These are phyloP conservation scores for Caenorhabditis inopinata DNA, from an alignment of 1,140 invertebrate genomes.

Conservation along the genomic window DNA sequence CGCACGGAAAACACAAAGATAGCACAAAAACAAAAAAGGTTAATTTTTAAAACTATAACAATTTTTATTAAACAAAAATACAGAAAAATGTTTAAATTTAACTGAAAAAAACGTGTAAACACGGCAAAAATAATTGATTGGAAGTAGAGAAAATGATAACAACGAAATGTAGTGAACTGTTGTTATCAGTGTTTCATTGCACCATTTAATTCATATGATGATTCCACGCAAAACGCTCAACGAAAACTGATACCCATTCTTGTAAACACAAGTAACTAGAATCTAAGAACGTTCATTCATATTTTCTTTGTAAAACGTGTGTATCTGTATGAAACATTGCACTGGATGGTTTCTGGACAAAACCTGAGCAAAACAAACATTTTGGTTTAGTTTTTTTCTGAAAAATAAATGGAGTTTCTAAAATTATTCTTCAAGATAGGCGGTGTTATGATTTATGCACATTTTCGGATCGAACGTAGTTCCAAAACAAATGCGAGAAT, in stretches of 20 bases:
- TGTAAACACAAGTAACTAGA: background rate
- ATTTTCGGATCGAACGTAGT: no score
- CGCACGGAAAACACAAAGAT: background rate
- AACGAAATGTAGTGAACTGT: background rate
- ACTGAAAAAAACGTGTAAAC: background rate
- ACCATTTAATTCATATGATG: constrained; percentile 21
- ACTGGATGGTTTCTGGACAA: no score
- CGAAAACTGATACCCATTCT: background rate
- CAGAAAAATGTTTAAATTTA: background rate
- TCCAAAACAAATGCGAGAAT: no score
- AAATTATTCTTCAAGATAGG: no score
- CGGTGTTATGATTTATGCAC: no score
- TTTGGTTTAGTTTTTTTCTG: no score
- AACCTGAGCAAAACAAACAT: no score
- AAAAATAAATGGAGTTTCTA: no score
- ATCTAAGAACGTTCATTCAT: no score
- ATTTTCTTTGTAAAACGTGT: no score
- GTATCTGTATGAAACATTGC: no score
- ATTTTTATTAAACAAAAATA: background rate
- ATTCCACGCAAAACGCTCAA: background rate
- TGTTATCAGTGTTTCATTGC: constrained; percentile 6
- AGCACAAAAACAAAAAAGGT: background rate
- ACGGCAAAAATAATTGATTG: background rate
- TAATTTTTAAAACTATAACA: no score
- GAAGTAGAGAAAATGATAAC: background rate